A percentile compares a stretch with the other conserved stretches of the same genome.
Conservation (phyloP, 2,113 vertebrate species). For the Peucedramus taeniatus region DNA sequence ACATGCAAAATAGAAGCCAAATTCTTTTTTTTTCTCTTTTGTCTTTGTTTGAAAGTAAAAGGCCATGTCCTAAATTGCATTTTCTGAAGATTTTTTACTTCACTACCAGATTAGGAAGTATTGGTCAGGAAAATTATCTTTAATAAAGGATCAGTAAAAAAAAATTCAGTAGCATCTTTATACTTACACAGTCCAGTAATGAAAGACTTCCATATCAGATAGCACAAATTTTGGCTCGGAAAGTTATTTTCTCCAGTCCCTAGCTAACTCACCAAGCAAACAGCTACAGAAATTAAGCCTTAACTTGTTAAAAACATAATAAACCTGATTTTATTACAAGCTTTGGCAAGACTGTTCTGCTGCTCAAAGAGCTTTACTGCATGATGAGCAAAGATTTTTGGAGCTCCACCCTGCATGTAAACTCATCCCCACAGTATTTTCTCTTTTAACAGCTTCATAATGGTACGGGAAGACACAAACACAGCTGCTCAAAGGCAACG, state of each 20-base stretch:
- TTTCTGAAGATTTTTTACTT: background rate
- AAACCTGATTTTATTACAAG: constrained; percentile 20
- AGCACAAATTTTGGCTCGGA: background rate
- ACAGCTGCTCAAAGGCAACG: background rate
- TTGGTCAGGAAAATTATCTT: constrained; percentile 29
- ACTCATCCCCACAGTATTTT: background rate
- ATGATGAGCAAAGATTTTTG: background rate
- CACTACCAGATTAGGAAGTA: background rate
- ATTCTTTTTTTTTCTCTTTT: background rate
- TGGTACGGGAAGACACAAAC: background rate
- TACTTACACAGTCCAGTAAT: background rate
- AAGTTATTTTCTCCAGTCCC: background rate
- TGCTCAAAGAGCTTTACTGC: background rate
- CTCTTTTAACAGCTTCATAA: constrained; percentile 6
- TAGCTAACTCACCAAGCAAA: background rate
- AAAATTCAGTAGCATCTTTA: background rate
- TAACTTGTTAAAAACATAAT: constrained; percentile 43
- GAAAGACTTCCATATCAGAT: background rate
- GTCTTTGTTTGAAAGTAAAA: background rate
- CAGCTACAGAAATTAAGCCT: constrained; percentile 37
- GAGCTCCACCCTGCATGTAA: constrained; percentile 30
- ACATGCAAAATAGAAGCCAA: constrained; percentile 14
- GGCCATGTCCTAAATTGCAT: background rate
- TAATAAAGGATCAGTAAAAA: background rate
- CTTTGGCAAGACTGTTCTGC: constrained; percentile 22